Evolutionary conservation across 2,113 vertebrate species (phyloP).

Genomic region (Hippocampus zosterae): DNA sequence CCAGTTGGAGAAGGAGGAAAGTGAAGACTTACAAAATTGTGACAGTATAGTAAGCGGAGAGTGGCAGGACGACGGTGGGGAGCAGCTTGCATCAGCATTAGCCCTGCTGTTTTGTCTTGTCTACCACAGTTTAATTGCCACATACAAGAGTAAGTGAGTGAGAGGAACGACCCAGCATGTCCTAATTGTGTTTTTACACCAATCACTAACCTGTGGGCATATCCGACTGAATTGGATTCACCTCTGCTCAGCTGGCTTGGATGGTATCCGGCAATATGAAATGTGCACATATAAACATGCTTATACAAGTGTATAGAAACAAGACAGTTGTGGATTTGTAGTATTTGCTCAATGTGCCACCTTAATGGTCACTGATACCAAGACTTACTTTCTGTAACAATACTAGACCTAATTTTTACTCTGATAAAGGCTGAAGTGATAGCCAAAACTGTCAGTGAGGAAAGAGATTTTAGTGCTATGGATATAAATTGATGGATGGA

Average conservation of each 20-base stretch:
- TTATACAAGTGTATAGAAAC: neutral
- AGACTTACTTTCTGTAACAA: neutral
- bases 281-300: neutral
- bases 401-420: neutral
- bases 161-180: constrained; percentile 1
- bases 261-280: neutral
- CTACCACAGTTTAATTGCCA: constrained; percentile 28
- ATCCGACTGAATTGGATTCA: neutral
- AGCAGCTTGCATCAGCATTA: constrained; percentile 22
- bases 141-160: constrained; percentile 14
- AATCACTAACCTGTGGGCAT: constrained; percentile 16
- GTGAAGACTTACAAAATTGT: constrained; percentile 51
- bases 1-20: constrained; percentile 39
- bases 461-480: no score
- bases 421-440: no score
- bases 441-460: no score
- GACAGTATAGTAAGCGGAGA: constrained; percentile 42
- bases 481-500: neutral
- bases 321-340: neutral
- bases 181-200: neutral
- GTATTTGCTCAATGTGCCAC: neutral
- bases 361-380: neutral
- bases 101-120: constrained; percentile 16
- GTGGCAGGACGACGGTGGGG: constrained; percentile 25
- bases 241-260: neutral